Base-by-base conservation (phyloP, 2,113 vertebrate species). In the Zingel zingel region DNA sequence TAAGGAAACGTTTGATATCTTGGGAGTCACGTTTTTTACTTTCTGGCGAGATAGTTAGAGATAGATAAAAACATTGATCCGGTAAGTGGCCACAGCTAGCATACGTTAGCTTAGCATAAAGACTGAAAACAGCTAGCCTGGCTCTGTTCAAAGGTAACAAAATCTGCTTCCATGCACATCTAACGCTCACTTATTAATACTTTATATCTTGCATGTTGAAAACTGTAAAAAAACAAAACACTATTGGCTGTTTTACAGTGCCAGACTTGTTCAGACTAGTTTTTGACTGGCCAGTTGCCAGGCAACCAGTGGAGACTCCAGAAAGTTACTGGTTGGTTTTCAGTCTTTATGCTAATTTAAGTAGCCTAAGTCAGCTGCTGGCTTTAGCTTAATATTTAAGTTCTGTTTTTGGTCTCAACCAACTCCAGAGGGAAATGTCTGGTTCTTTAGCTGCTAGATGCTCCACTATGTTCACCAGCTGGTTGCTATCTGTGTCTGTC, bases 1-100 rank as follows among this genome's bases (percentile, higher is more conserved):
- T 61, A 51, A 73, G 25, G 25, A 70, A 59, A 51, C 0, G 11
- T 50, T 50, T 76, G 48, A 48, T 77, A 51, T 54, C 54, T 72
- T 84, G 71, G 66, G 63, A 82, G 79, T 63, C 25, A 39, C 6
- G 1, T n/a, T 66, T 54, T 39, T 48, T 0, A 0, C 19, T 65
- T 66, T 62, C 27, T 50, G 67, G 18, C 4, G 1, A 36, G n/a
- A n/a, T n/a, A n/a, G n/a, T n/a, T n/a, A 68, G 53, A 69, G 14
- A 67, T 30, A 1, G 33, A 47, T 59, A 3, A 61, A 36, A 61
- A 19, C 1, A 77, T 15, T 19, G 7, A 58, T 54, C 57, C 51
- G 5, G 6, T 56, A 19, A 12, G 19, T 36, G 14, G 12, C 25
- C 18, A 8, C 7, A 25, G 11, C 27, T 19, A 21, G 27, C 39